These are phyloP conservation scores for Hermodice carunculata DNA, from an alignment of 2,888 invertebrate species.

Conservation along the genomic window DNA sequence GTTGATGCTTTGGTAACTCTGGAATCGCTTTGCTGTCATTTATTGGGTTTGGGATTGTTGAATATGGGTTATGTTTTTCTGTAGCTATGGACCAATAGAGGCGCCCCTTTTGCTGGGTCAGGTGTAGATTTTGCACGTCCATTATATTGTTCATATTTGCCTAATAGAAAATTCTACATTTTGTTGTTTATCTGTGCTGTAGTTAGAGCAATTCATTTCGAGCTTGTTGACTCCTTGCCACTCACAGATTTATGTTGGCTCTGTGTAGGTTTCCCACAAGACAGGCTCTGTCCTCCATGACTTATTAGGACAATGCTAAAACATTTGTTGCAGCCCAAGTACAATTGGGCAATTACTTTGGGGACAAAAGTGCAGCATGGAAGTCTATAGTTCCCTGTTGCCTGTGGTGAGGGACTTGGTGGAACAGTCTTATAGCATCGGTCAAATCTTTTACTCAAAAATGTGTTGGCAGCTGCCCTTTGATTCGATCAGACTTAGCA, in stretches of 20 bases:
- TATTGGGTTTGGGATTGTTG: too few relatives aligned
- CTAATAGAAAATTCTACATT: slow-evolving; percentile 17
- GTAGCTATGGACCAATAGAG: neutral
- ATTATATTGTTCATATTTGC: slow-evolving; percentile 4
- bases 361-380: slow-evolving; percentile 10
- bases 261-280: slow-evolving; percentile 20
- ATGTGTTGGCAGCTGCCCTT: neutral
- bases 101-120: slow-evolving; percentile 15
- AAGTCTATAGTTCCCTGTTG: slow-evolving; percentile 16
- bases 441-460: slow-evolving; percentile 21
- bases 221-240: slow-evolving; percentile 14
- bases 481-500: slow-evolving; percentile 9
- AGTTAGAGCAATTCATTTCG: slow-evolving; percentile 27
- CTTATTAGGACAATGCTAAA: slow-evolving; percentile 1
- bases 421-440: slow-evolving; percentile 4
- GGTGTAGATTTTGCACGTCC: slow-evolving; percentile 31
- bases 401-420: slow-evolving; percentile 29
- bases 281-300: neutral
- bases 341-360: neutral
- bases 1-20: too few relatives aligned
- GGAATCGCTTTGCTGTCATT: too few relatives aligned
- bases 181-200: slow-evolving; percentile 27
- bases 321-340: neutral
- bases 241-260: slow-evolving; percentile 12
- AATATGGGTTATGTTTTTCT: too few relatives aligned